These are phyloP conservation scores for Sciurus niger DNA, from an alignment of 2,113 vertebrate genomes.

Conservation along the genomic window DNA sequence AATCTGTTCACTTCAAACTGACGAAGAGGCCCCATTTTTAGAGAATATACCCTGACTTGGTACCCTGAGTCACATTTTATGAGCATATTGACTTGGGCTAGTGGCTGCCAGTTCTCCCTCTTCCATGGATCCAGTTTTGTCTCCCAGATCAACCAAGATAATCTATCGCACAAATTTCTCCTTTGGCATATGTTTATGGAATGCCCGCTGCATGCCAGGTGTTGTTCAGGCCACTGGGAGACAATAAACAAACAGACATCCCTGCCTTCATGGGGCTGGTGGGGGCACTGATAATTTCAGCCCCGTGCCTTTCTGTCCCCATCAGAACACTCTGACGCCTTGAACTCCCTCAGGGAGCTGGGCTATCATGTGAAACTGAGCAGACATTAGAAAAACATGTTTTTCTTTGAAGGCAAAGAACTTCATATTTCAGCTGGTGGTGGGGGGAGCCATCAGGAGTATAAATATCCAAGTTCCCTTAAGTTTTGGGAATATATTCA, in stretches of 20 bases:
- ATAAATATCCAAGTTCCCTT: slow-evolving; percentile 17
- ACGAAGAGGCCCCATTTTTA: neutral
- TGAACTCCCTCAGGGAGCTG: neutral
- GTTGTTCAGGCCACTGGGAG: neutral
- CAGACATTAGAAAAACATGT: neutral
- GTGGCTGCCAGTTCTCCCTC: neutral
- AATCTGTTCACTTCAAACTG: neutral
- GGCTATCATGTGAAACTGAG: neutral
- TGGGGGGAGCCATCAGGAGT: neutral
- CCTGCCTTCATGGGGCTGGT: neutral
- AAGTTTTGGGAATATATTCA: neutral
- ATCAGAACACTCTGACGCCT: neutral
- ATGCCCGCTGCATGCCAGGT: neutral
- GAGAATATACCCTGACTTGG: neutral
- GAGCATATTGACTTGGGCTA: neutral
- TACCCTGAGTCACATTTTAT: neutral
- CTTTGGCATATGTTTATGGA: neutral
- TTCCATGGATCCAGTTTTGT: too few relatives aligned
- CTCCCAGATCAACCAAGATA: neutral
- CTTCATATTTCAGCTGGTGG: neutral
- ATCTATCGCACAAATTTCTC: neutral
- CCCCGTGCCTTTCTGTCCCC: neutral
- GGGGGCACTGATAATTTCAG: neutral
- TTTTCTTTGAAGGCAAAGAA: slow-evolving; percentile 53
- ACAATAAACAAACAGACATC: neutral